Base-by-base conservation (phyloP, 2,797 vertebrate species). In the Bradypodion pumilum region DNA sequence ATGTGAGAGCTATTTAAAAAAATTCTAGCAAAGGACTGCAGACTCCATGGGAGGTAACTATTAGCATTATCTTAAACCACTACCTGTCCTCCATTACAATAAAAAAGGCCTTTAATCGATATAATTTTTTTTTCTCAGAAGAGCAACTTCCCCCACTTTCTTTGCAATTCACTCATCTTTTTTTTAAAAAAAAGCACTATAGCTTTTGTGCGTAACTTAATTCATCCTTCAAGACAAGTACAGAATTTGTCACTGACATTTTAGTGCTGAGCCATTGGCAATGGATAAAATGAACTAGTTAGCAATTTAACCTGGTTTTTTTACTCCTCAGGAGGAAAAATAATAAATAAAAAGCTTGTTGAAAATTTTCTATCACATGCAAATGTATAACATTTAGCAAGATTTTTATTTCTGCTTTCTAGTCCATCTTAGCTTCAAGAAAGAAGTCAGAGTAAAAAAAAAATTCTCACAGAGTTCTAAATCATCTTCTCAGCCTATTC, bases 191-290 rank as follows among this genome's bases (percentile, higher is more conserved):
- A 95, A 93, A 95, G 95, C 95, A 95, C 95, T 95, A 96, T 91
- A 95, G 95, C 96, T 96, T 96, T 97, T 96, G 95, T 96, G 95
- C 95, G 97, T 96, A 95, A 96, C 95, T 96, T 96, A 96, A 96
- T 97, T 96, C 95, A 96, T 96, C 96, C 94, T 95, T 96, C 95
- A 96, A 96, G 96, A 96, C 95, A 96, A 96, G 95, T 95, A 96
- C 94, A 96, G 95, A 96, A 97, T 97, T 95, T 97, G 97, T 98
- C 97, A 97, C 95, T 98, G 98, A 98, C 97, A 98, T 99, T 99
- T 98, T 98, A 98, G 95, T 95, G 94, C 97, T 96, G 97, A 76
- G 97, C 97, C 96, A 92, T 95, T 96, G 96, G 97, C 96, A 96
- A 98, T 96, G 96, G 96, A 97, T 97, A 97, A 97, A 97, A 97